Percentiles rank a stretch among this genome's conserved stretches.
These are phyloP conservation scores for Machimus rusticus DNA, from an alignment of 2,888 invertebrate species.

Conservation along the genomic window DNA sequence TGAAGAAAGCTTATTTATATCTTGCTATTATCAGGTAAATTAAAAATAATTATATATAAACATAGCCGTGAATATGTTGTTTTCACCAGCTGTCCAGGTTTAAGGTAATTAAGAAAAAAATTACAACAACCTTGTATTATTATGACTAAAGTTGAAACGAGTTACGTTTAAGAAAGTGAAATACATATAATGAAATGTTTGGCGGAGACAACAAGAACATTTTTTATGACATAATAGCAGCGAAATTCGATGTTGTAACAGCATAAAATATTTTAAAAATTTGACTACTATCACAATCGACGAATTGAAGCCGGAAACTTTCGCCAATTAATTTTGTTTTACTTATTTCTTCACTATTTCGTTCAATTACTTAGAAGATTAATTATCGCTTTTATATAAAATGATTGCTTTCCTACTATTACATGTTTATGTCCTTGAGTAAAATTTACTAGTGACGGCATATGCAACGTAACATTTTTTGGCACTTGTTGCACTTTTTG, in stretches of 20 bases:
- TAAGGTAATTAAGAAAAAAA: background rate
- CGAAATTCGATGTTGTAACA: background rate
- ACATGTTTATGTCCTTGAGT: background rate
- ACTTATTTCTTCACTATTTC: background rate
- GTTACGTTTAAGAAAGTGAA: background rate
- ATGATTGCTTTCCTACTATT: background rate
- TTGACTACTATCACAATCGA: background rate
- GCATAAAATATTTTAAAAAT: background rate
- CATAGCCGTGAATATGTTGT: background rate
- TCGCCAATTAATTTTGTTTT: background rate
- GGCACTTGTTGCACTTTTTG: constrained; percentile 3
- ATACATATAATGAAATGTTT: background rate
- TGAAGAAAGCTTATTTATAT: background rate
- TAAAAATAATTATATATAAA: background rate
- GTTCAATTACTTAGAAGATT: background rate
- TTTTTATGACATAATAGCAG: background rate
- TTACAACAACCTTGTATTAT: background rate
- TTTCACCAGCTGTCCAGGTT: background rate
- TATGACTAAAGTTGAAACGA: background rate
- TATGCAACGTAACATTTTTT: background rate
- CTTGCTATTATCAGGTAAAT: background rate
- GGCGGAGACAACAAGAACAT: background rate
- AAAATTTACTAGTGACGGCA: background rate
- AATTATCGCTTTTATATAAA: background rate
- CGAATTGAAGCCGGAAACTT: background rate